A percentile compares a stretch with the other conserved stretches of the same genome.
Conservation (phyloP, 2,888 invertebrate genomes). For the Hofmannophila pseudospretella region DNA sequence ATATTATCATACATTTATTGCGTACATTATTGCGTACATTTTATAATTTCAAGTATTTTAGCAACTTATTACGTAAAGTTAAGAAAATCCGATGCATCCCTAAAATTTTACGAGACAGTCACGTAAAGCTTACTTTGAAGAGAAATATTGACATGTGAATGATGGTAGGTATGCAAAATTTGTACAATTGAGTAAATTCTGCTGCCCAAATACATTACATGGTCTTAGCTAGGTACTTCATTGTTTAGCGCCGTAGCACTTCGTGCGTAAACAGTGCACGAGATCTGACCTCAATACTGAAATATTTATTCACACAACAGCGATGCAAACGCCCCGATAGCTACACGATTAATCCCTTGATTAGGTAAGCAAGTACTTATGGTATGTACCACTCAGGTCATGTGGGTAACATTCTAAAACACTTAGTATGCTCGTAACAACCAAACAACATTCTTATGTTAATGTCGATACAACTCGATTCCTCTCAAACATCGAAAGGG, state of each 20-base stretch:
- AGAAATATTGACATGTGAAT: conserved; percentile 43
- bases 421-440: conserved; percentile 15
- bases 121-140: conserved; percentile 26
- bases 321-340: conserved; percentile 34
- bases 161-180: conserved; percentile 34
- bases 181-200: conserved; percentile 31
- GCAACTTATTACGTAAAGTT: no score
- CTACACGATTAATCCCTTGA: conserved; percentile 34
- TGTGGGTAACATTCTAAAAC: no score
- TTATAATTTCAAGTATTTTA: no score
- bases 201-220: conserved; percentile 55
- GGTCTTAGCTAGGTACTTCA: conserved; percentile 18
- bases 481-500: conserved; percentile 15
- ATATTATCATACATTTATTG: no score
- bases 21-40: no score
- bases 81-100: conserved; percentile 14
- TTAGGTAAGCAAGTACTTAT: conserved; percentile 17
- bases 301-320: conserved; percentile 51
- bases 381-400: no score
- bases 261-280: conserved; percentile 47
- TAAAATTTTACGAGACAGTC: conserved; percentile 20
- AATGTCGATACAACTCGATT: conserved; percentile 10
- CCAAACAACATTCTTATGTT: conserved; percentile 9
- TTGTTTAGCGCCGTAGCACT: conserved; percentile 43
- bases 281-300: conserved; percentile 62